These are phyloP conservation scores for Cartodere bifasciata DNA, from an alignment of 2,888 invertebrate species.

Conservation along the genomic window DNA sequence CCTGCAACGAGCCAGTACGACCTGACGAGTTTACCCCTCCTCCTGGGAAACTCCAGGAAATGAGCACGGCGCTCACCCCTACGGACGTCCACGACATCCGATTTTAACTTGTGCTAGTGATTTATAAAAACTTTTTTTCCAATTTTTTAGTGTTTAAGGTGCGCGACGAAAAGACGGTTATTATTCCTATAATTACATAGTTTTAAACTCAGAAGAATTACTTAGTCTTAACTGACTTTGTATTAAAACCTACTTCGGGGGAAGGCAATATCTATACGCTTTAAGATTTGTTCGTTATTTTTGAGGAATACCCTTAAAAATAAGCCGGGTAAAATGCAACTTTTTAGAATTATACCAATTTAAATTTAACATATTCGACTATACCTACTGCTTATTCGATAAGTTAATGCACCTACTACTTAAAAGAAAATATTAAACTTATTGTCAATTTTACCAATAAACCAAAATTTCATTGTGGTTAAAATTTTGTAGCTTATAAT, in stretches of 20 bases:
- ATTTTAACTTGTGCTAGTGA: constrained; percentile 41
- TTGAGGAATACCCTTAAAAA: constrained; percentile 9
- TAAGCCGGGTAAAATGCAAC: constrained; percentile 9
- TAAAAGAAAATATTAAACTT: no score
- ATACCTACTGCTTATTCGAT: no score
- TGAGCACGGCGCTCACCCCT: constrained; percentile 67
- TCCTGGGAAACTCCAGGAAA: constrained; percentile 41
- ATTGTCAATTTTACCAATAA: no score
- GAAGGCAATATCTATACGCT: constrained; percentile 37
- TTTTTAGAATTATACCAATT: not conserved
- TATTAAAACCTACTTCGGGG: constrained; percentile 23
- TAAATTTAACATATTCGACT: no score
- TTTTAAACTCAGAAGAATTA: constrained; percentile 12
- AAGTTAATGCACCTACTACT: no score
- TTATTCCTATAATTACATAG: constrained; percentile 5
- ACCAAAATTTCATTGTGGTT: no score
- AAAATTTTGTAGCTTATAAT: no score
- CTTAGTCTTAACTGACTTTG: constrained; percentile 5
- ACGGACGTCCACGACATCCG: constrained; percentile 78
- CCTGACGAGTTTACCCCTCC: constrained; percentile 29
- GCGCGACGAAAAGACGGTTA: constrained; percentile 5
- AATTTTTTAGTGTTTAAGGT: constrained; percentile 8
- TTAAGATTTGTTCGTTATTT: constrained; percentile 18
- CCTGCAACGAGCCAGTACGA: constrained; percentile 19
- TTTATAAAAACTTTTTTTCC: constrained; percentile 16